Evolutionary conservation across 2,797 vertebrate genomes (phyloP).

Genomic region (Avahi laniger): DNA sequence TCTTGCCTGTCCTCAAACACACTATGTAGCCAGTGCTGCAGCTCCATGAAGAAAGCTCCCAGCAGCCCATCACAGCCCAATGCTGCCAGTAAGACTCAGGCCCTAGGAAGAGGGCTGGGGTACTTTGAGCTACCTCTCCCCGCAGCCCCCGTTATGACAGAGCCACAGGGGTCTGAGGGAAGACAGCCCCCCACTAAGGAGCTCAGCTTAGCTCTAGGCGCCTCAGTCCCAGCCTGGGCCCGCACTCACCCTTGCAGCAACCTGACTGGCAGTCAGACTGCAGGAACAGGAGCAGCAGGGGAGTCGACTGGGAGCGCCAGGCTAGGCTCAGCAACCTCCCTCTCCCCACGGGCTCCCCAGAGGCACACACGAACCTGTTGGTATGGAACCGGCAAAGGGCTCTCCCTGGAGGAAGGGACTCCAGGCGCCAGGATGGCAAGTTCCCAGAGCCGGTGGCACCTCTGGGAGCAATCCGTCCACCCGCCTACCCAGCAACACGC

Average conservation of each 20-base stretch:
- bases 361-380: slow-evolving; percentile 29
- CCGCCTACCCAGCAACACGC: fast-evolving
- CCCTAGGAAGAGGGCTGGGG: background rate
- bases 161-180: background rate
- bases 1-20: background rate
- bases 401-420: slow-evolving; percentile 40
- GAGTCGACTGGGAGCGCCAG: background rate
- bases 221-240: background rate
- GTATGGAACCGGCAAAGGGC: slow-evolving; percentile 20
- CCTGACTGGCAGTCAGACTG: background rate
- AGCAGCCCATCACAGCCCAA: background rate
- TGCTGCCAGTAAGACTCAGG: background rate
- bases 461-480: background rate
- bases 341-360: background rate
- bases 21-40: background rate
- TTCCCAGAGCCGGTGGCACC: background rate
- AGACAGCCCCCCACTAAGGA: background rate
- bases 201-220: background rate
- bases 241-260: slow-evolving; percentile 37
- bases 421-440: background rate
- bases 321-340: background rate
- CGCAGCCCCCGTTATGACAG: background rate
- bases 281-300: background rate
- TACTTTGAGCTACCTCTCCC: background rate
- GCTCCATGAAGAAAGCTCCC: background rate